A percentile compares a stretch with the other conserved stretches of the same genome.
Evolutionary conservation across 2,113 vertebrate genomes (phyloP).

Genomic region (Myotis lucifugus): DNA sequence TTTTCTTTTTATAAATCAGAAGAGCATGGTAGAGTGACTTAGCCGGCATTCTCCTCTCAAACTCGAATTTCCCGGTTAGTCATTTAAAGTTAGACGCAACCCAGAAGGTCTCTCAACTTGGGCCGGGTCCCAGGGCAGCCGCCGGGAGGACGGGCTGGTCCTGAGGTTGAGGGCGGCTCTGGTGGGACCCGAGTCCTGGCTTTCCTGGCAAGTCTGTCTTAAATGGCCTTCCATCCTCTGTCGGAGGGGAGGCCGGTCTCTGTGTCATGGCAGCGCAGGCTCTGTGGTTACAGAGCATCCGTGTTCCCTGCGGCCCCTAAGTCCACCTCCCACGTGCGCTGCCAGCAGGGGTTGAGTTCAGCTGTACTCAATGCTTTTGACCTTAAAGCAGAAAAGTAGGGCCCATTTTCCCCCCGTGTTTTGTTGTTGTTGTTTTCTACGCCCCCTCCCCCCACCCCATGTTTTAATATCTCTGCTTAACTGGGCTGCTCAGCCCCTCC

Average conservation of each 20-base stretch:
- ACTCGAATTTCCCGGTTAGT: background rate
- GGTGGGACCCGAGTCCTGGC: background rate
- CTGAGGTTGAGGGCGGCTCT: rapidly evolving
- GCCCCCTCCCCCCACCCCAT: rapidly evolving
- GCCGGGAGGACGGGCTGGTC: background rate
- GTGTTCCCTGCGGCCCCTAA: background rate
- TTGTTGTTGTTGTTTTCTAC: too few relatives aligned
- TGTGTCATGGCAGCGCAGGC: rapidly evolving
- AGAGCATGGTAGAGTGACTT: background rate
- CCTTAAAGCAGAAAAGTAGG: background rate
- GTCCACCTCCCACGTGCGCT: background rate
- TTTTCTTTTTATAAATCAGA: background rate
- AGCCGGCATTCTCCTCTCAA: background rate
- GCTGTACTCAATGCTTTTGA: background rate
- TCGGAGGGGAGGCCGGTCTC: too few relatives aligned
- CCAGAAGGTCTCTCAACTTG: background rate
- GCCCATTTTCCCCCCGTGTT: rapidly evolving
- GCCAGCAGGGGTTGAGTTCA: rapidly evolving
- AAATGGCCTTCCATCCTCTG: background rate
- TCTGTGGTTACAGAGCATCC: rapidly evolving
- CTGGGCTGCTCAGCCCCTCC: rapidly evolving
- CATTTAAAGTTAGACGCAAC: background rate
- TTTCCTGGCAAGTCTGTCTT: background rate
- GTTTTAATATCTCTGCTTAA: background rate
- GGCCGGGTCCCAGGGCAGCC: background rate